A percentile compares a stretch with the other conserved stretches of the same genome.
Evolutionary conservation across 2,797 vertebrate genomes (phyloP).

Genomic region (Chromis chromis): DNA sequence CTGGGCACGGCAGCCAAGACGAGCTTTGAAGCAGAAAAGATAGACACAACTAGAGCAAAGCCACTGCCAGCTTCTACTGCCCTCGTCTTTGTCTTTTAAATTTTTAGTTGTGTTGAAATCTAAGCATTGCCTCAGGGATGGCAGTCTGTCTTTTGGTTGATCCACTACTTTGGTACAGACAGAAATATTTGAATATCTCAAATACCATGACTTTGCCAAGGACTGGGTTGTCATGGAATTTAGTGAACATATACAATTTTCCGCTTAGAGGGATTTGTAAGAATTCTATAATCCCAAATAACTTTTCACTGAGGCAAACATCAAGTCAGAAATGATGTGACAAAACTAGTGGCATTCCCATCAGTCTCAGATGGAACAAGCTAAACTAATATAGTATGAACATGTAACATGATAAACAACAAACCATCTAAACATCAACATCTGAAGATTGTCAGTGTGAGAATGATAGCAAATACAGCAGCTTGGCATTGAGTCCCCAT

Average conservation of each 20-base stretch:
- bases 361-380: background rate
- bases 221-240: too few relatives aligned
- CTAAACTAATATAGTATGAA: background rate
- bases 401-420: background rate
- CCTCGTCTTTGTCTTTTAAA: background rate
- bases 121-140: too few relatives aligned
- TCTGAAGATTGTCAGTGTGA: too few relatives aligned
- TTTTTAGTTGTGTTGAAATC: background rate
- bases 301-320: background rate
- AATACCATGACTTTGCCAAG: background rate
- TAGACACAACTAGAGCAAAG: background rate
- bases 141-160: background rate
- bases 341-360: background rate
- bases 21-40: background rate
- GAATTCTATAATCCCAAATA: background rate
- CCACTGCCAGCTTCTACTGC: background rate
- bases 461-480: background rate
- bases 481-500: background rate
- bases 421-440: background rate
- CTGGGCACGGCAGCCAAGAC: background rate
- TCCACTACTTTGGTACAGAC: background rate
- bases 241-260: too few relatives aligned
- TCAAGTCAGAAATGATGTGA: background rate
- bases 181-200: too few relatives aligned
- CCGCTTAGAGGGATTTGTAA: too few relatives aligned